These are phyloP conservation scores for Manis javanica DNA, from an alignment of 2,797 vertebrate genomes.

Conservation along the genomic window DNA sequence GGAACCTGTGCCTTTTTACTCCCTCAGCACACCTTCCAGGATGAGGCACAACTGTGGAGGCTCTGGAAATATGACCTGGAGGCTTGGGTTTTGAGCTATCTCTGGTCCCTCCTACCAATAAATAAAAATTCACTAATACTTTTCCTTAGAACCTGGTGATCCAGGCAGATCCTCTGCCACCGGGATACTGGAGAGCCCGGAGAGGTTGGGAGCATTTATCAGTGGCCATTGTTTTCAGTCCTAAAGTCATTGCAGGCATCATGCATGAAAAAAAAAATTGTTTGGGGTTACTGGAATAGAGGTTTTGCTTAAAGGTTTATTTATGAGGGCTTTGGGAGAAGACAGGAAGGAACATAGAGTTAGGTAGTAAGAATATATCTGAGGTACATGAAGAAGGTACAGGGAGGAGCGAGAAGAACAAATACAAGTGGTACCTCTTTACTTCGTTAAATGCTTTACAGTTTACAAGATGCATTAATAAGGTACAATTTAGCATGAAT, in stretches of 20 bases:
- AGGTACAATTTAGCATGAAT: neutral
- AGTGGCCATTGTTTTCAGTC: neutral
- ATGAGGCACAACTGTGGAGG: neutral
- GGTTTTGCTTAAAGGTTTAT: slow-evolving; percentile 55
- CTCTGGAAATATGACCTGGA: slow-evolving; percentile 53
- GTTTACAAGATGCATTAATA: neutral
- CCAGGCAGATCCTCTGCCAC: neutral
- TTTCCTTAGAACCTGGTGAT: neutral
- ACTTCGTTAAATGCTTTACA: neutral
- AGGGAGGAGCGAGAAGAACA: neutral
- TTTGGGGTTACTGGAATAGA: neutral
- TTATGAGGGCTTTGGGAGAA: neutral
- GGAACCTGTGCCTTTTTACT: slow-evolving; percentile 25
- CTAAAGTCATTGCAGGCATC: neutral
- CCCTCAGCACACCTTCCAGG: slow-evolving; percentile 1
- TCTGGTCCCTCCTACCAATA: slow-evolving; percentile 19
- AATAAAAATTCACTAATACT: slow-evolving; percentile 28
- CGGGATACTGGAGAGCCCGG: neutral
- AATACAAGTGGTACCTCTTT: neutral
- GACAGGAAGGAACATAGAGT: neutral
- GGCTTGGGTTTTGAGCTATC: slow-evolving; percentile 27
- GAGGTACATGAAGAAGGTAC: neutral
- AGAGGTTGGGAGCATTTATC: neutral
- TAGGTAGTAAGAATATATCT: neutral
- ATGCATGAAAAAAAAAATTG: neutral